Conservation (phyloP, 2,113 vertebrate genomes). For the Lasiurus borealis region DNA sequence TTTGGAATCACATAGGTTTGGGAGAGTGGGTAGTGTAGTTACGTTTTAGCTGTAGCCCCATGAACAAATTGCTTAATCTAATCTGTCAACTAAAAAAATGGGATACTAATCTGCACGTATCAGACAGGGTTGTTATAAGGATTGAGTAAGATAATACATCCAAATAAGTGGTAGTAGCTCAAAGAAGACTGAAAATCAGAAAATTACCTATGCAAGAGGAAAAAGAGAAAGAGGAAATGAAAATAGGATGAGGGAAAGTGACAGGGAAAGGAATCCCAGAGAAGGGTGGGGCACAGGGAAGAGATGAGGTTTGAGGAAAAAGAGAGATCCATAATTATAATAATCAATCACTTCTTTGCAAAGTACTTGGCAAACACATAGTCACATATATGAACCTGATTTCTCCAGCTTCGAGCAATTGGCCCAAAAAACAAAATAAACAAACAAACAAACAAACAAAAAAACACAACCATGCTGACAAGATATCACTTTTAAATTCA, state of each 20-base stretch:
- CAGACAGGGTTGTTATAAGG: not conserved
- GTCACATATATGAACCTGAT: not conserved
- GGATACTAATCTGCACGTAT: not conserved
- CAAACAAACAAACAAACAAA: not conserved
- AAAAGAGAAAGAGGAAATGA: not conserved
- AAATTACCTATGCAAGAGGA: not conserved
- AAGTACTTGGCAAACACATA: not conserved
- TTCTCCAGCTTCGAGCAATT: not conserved
- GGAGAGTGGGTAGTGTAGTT: not conserved
- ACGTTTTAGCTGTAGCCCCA: not conserved
- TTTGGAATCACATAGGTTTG: not conserved
- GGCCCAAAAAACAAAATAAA: not conserved
- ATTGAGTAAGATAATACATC: not conserved
- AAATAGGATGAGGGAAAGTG: not conserved
- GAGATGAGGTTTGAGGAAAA: not conserved
- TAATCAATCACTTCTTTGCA: not conserved
- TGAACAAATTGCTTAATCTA: not conserved
- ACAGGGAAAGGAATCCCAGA: not conserved
- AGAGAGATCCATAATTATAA: not conserved
- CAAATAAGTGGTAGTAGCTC: no score
- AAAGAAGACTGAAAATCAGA: not conserved
- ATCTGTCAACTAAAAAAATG: not conserved
- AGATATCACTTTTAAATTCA: not conserved
- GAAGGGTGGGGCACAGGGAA: not conserved
- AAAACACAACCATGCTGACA: not conserved